Base-by-base conservation (phyloP, 2,113 vertebrate genomes). In the Falco punctatus region DNA sequence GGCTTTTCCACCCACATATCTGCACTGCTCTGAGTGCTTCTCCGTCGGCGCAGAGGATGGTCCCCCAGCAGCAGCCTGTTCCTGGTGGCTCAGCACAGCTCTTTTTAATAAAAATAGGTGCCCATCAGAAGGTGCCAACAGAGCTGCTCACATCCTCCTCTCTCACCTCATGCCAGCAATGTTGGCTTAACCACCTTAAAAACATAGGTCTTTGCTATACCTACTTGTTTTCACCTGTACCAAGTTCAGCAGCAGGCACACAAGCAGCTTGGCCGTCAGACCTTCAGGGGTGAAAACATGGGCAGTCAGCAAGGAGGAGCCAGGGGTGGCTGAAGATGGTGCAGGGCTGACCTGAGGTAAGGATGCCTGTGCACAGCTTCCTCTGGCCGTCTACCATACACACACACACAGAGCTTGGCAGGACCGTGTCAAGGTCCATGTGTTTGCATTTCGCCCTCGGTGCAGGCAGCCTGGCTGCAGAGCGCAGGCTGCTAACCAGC, bases 361-460 rank as follows among this genome's bases (percentile, higher is more conserved):
- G 22, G 15, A 21, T 22, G 12, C 11, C 44, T 19, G 10, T 48
- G 71, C 18, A 11, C 19, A 55, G 13, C 35, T 30, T 81, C 19
- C 13, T 42, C 35, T 16, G 5, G 3, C 55, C 5, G 0, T 6
- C 48, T 52, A 55, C 40, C 42, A 3, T 6, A 23, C 23, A 27
- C 49, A 51, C 12, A 2, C 54, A 22, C 58, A n/a, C 33, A 1
- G 6, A 2, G 19, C 13, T 55, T 13, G 9, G 10, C 3, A 5
- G 57, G 62, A 49, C 5, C 1, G 33, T 13, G 22, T 59, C 58
- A 7, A 51, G 4, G 2, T 11, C 24, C 23, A 8, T 3, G 1
- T 7, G 5, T 13, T 13, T 55, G 27, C 15, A 4, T 38, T 54
- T 38, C 66, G 24, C 42, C 51, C n/a, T 24, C 2, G 0, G 26